A percentile compares a stretch with the other conserved stretches of the same genome.
phyloP scores from a whole-genome alignment of 2,797 vertebrate genomes.

The Florisuga fusca region DNA sequence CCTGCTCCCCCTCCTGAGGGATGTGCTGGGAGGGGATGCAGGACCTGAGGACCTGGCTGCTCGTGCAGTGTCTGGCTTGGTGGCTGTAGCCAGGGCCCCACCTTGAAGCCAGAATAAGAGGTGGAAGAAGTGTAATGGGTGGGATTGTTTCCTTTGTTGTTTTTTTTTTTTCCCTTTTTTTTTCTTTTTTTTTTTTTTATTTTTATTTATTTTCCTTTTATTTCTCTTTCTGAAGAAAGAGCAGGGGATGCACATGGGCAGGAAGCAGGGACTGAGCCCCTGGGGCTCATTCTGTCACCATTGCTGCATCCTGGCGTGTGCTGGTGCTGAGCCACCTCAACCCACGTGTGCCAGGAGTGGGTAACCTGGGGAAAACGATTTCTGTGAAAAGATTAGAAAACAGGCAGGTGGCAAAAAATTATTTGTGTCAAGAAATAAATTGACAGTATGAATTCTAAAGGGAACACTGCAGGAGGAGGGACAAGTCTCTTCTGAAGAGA shows the following conservation, averaged over 20 bases:
- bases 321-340: background rate
- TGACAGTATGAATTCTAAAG: constrained; percentile 75
- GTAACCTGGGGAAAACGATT: background rate
- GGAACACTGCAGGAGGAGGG: constrained; percentile 64
- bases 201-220: too few relatives aligned
- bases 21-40: background rate
- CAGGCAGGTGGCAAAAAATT: constrained; percentile 50
- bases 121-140: background rate
- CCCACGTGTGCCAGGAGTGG: background rate
- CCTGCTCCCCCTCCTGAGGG: background rate
- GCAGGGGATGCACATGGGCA: too few relatives aligned
- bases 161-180: too few relatives aligned
- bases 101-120: background rate
- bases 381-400: constrained; percentile 70
- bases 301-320: background rate
- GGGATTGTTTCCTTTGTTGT: too few relatives aligned
- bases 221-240: too few relatives aligned
- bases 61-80: rapidly evolving
- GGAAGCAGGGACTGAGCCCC: rapidly evolving
- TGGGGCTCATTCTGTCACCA: background rate
- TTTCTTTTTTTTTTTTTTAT: too few relatives aligned
- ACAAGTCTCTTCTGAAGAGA: constrained; percentile 67
- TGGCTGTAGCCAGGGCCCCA: too few relatives aligned
- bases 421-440: constrained; percentile 75
- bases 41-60: background rate